These are phyloP conservation scores for Galeruca laticollis DNA, from an alignment of 2,888 invertebrate genomes.

Conservation along the genomic window DNA sequence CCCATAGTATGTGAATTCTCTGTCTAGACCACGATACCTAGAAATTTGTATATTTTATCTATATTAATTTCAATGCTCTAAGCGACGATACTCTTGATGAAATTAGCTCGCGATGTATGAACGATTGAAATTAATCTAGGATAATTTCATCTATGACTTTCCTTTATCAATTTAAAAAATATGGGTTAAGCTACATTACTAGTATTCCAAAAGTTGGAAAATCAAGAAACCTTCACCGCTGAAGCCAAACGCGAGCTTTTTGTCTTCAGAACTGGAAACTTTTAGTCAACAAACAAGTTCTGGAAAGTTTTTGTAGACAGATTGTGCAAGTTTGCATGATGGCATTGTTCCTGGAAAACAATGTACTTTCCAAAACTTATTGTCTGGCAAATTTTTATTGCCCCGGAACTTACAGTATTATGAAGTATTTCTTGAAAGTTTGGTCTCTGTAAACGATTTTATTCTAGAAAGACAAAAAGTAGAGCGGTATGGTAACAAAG, in stretches of 20 bases:
- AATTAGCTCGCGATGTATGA: no score
- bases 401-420: conserved; percentile 47
- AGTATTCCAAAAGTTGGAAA: conserved; percentile 40
- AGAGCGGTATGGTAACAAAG: background rate
- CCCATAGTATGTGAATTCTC: no score
- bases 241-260: conserved; percentile 44
- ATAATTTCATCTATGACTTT: background rate
- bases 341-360: conserved; percentile 60
- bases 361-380: conserved; percentile 58
- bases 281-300: conserved; percentile 57
- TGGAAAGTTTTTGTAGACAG: conserved; percentile 58
- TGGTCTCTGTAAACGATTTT: conserved; percentile 41
- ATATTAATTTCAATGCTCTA: background rate
- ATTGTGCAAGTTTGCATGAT: conserved; percentile 60
- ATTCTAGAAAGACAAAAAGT: conserved; percentile 22
- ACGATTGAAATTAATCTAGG: no score
- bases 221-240: conserved; percentile 42
- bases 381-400: conserved; percentile 60
- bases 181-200: conserved; percentile 7
- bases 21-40: no score
- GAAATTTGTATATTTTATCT: no score
- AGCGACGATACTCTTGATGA: no score
- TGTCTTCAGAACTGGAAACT: conserved; percentile 52
- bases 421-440: conserved; percentile 46
- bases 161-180: background rate